Conservation (phyloP, 2,888 invertebrate species). For the Pseudococcus jackbeardsleyi region DNA sequence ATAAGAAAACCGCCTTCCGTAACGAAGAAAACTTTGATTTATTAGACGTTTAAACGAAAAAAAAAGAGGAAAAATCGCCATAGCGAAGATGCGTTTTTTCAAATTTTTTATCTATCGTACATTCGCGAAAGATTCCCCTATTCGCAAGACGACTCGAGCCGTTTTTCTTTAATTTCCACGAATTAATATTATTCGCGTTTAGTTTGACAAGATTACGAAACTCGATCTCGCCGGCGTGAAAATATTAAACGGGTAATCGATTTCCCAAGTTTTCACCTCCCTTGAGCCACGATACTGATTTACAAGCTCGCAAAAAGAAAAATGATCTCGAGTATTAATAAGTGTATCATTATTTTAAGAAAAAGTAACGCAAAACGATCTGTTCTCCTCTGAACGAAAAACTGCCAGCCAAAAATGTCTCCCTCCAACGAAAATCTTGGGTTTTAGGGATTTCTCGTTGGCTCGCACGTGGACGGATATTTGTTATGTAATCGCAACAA, state of each 20-base stretch:
- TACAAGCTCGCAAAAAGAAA: neutral
- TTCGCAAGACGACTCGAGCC: too few species aligned
- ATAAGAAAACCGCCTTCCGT: slow-evolving; percentile 63
- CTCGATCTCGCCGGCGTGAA: neutral
- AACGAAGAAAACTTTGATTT: slow-evolving; percentile 63
- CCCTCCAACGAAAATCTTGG: neutral
- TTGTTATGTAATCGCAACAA: neutral
- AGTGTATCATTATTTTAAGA: neutral
- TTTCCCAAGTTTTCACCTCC: neutral
- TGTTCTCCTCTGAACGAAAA: neutral
- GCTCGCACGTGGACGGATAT: neutral
- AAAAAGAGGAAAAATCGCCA: slow-evolving; percentile 14
- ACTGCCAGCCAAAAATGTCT: neutral
- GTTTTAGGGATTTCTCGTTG: neutral
- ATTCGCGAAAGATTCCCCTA: neutral
- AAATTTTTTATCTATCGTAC: neutral
- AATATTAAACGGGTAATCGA: neutral
- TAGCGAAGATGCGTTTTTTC: slow-evolving; percentile 33
- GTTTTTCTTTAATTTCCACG: neutral
- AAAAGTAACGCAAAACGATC: neutral
- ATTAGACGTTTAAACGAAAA: slow-evolving; percentile 39
- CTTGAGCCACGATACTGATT: neutral
- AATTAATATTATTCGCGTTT: neutral
- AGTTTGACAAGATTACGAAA: neutral
- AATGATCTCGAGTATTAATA: neutral